Evolutionary conservation across 2,113 vertebrate genomes (phyloP).

Genomic region (Pimephales promelas): DNA sequence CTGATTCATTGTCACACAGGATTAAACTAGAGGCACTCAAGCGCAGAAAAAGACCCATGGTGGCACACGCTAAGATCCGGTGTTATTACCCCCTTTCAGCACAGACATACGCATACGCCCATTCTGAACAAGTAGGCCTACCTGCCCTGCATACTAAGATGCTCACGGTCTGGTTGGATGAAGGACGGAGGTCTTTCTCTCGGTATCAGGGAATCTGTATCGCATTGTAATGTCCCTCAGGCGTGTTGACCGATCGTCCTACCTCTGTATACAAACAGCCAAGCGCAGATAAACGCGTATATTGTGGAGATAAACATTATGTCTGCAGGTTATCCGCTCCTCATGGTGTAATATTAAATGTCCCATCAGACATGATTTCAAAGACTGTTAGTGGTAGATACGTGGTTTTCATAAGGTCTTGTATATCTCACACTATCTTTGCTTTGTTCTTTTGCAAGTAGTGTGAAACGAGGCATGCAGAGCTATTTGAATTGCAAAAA

Average conservation of each 20-base stretch:
- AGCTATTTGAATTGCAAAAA: conserved; percentile 3
- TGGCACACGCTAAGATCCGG: neutral
- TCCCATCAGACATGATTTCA: neutral
- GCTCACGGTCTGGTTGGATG: conserved; percentile 16
- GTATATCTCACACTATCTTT: neutral
- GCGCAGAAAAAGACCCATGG: conserved; percentile 28
- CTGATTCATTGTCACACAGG: conserved; percentile 36
- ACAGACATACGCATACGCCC: conserved; percentile 16
- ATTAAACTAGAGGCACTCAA: conserved; percentile 38
- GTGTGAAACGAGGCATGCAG: neutral
- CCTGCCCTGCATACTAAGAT: conserved; percentile 57
- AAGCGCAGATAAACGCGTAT: conserved; percentile 19
- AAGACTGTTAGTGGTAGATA: neutral
- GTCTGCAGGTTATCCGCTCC: conserved; percentile 6
- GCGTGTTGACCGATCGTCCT: conserved; percentile 44
- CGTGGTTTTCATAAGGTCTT: neutral
- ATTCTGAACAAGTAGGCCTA: conserved; percentile 39
- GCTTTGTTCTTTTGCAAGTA: neutral
- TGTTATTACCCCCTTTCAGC: conserved; percentile 31
- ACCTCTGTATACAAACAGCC: conserved; percentile 9
- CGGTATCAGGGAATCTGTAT: conserved; percentile 41
- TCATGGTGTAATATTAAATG: neutral
- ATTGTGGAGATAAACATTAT: conserved; percentile 2
- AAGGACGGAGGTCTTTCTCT: conserved; percentile 41
- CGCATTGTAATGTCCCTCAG: conserved; percentile 43